These are phyloP conservation scores for Colletes latitarsis DNA, from an alignment of 1,140 invertebrate species.

Conservation along the genomic window DNA sequence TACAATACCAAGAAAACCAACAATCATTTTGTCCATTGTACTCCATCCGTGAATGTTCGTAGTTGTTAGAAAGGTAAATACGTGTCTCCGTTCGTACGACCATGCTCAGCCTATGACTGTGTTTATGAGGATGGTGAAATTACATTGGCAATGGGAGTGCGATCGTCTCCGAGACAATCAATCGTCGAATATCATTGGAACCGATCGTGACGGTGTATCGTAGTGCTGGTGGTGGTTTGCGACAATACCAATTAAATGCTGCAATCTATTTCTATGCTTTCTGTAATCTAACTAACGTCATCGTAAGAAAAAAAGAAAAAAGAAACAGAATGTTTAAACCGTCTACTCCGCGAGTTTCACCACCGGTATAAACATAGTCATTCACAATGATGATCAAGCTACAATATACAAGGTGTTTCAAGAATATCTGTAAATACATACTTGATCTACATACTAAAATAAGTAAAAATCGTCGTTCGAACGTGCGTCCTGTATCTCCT, in stretches of 20 bases:
- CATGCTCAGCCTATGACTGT: constrained; percentile 51
- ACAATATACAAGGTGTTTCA: background rate
- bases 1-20: background rate
- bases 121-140: constrained; percentile 64
- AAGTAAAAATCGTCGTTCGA: too few species aligned
- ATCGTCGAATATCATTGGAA: background rate
- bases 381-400: constrained; percentile 18
- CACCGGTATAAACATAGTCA: constrained; percentile 62
- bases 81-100: constrained; percentile 11
- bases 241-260: background rate
- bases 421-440: too few species aligned
- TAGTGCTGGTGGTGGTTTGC: constrained; percentile 55
- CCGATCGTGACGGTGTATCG: constrained; percentile 9
- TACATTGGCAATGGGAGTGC: constrained; percentile 8
- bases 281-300: background rate
- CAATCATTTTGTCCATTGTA: constrained; percentile 28
- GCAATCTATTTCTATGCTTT: background rate
- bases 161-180: background rate
- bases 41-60: constrained; percentile 11
- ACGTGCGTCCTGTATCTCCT: too few species aligned
- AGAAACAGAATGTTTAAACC: background rate
- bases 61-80: constrained; percentile 19
- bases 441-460: too few species aligned
- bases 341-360: constrained; percentile 48
- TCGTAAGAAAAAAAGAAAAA: background rate